These are phyloP conservation scores for Anabacerthia variegaticeps DNA, from an alignment of 2,797 vertebrate genomes.

Conservation along the genomic window DNA sequence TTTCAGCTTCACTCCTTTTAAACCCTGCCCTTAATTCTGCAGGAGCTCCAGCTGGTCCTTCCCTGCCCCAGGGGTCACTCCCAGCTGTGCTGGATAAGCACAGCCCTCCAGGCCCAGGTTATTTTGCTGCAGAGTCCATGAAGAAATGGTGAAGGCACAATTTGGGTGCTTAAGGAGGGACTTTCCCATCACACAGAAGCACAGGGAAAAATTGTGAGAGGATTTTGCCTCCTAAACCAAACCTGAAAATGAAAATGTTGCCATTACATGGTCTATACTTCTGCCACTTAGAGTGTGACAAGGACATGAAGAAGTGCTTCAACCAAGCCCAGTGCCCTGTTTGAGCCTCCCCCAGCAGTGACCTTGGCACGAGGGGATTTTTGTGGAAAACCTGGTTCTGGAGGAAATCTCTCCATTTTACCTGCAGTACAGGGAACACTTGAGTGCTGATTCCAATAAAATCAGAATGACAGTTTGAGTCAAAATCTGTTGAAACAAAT, in stretches of 20 bases:
- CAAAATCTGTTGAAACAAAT: neutral
- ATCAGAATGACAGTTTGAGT: neutral
- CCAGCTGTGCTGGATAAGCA: neutral
- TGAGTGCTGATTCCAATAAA: too few relatives aligned
- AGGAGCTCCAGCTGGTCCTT: neutral
- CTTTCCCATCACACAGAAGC: neutral
- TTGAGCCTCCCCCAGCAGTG: neutral
- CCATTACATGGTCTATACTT: accelerated
- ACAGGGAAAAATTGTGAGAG: accelerated
- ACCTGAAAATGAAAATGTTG: accelerated
- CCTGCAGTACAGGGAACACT: neutral
- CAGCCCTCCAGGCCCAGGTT: accelerated
- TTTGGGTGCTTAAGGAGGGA: too few relatives aligned
- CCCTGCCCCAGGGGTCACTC: accelerated
- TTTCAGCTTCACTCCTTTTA: accelerated
- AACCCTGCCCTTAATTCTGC: neutral
- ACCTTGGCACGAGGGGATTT: accelerated
- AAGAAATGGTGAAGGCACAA: neutral
- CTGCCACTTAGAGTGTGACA: neutral
- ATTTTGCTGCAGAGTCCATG: neutral
- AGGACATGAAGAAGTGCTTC: neutral
- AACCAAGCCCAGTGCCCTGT: accelerated
- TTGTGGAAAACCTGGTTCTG: neutral
- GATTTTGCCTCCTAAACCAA: neutral
- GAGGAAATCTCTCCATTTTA: neutral